Percentiles rank a stretch among this genome's conserved stretches.
phyloP scores from a whole-genome alignment of 2,113 vertebrate genomes.

The Cercopithecus mona region DNA sequence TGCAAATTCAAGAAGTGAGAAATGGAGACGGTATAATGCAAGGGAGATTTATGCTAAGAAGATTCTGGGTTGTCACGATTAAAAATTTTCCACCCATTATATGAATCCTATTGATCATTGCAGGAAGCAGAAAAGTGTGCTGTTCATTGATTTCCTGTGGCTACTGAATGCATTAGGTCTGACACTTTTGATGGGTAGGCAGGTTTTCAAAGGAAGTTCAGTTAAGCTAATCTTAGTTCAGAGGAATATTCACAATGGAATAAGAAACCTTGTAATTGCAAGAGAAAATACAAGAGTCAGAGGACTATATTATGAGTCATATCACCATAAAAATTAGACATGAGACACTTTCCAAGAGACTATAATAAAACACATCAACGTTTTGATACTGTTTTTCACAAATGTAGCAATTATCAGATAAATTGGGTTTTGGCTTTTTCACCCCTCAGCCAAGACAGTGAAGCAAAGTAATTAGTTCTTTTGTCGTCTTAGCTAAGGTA shows the following conservation, averaged over 20 bases:
- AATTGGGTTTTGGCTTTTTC: slow-evolving; percentile 84
- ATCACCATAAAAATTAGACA: slow-evolving; percentile 85
- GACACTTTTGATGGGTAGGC: slow-evolving; percentile 84
- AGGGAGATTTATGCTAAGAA: slow-evolving; percentile 82
- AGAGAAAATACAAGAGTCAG: slow-evolving; percentile 84
- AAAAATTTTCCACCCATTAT: slow-evolving; percentile 87
- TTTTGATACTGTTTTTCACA: slow-evolving; percentile 84
- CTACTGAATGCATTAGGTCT: slow-evolving; percentile 84
- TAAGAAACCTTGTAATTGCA: slow-evolving; percentile 85
- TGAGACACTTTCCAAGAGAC: slow-evolving; percentile 79
- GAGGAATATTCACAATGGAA: slow-evolving; percentile 83
- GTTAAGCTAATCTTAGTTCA: slow-evolving; percentile 86
- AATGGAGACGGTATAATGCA: slow-evolving; percentile 80
- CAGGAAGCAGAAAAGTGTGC: slow-evolving; percentile 86
- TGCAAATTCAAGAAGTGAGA: slow-evolving; percentile 75
- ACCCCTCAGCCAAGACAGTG: slow-evolving; percentile 83
- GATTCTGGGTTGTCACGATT: slow-evolving; percentile 83
- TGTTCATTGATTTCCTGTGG: slow-evolving; percentile 87
- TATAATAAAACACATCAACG: slow-evolving; percentile 75
- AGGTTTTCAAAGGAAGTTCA: slow-evolving; percentile 85
- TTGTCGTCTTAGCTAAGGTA: slow-evolving; percentile 76
- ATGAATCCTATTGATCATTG: slow-evolving; percentile 85
- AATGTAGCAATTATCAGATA: slow-evolving; percentile 85
- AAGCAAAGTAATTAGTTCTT: slow-evolving; percentile 85
- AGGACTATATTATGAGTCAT: slow-evolving; percentile 82